A percentile compares a stretch with the other conserved stretches of the same genome.
Evolutionary conservation across 1,140 invertebrate genomes (phyloP).

Genomic region (Megalopta genalis): DNA sequence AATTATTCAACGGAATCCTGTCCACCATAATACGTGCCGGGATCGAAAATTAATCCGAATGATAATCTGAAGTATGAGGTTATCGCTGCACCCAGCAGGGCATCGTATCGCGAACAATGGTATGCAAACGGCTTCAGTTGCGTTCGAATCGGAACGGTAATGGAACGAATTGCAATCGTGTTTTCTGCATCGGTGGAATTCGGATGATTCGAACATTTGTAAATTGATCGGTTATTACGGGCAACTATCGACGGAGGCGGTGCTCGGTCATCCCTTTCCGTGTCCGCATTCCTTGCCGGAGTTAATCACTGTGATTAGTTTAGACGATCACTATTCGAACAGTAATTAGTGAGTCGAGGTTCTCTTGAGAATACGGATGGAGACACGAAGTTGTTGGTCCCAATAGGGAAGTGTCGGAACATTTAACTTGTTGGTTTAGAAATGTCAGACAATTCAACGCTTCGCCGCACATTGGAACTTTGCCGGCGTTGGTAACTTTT

Average conservation of each 20-base stretch:
- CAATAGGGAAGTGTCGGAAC: slow-evolving; percentile 22
- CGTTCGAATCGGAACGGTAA: slow-evolving; percentile 7
- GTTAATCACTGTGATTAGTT: slow-evolving; percentile 45
- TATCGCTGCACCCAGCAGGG: background rate
- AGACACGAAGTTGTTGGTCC: slow-evolving; percentile 8
- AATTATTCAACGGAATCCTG: slow-evolving; percentile 6
- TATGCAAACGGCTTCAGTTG: background rate
- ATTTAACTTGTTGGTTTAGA: slow-evolving; percentile 11
- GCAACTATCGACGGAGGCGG: slow-evolving; percentile 2
- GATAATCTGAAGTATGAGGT: background rate
- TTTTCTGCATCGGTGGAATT: background rate
- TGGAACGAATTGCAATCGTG: background rate
- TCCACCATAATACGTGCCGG: background rate
- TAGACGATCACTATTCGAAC: slow-evolving; percentile 39
- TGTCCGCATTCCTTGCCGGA: background rate
- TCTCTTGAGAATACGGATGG: background rate
- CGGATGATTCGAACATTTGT: background rate
- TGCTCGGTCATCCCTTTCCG: background rate
- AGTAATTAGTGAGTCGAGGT: slow-evolving; percentile 34
- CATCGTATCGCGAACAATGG: background rate
- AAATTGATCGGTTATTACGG: slow-evolving; percentile 7
- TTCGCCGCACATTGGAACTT: no score
- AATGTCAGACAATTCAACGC: slow-evolving; percentile 25
- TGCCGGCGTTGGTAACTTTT: no score
- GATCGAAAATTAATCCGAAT: slow-evolving; percentile 7